phyloP scores from a whole-genome alignment of 2,113 vertebrate genomes.

The Syngnathus typhle region DNA sequence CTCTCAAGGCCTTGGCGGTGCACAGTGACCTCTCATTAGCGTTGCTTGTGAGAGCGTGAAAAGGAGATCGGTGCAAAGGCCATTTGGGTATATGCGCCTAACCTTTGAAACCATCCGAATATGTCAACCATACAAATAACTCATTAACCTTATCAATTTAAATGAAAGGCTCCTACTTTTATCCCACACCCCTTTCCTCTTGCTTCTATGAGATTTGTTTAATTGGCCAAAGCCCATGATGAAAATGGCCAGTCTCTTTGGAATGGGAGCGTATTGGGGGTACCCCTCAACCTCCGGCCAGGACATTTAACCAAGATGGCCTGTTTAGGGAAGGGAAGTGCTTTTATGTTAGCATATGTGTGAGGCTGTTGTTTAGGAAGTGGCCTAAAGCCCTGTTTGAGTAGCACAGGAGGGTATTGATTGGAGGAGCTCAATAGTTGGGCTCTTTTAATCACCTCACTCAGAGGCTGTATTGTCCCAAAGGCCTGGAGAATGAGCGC shows the following conservation, averaged over 20 bases:
- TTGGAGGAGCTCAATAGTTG: slow-evolving; percentile 67
- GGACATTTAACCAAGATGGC: slow-evolving; percentile 37
- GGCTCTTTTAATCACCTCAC: slow-evolving; percentile 70
- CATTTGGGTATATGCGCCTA: slow-evolving; percentile 68
- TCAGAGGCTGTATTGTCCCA: slow-evolving; percentile 67
- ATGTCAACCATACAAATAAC: slow-evolving; percentile 79
- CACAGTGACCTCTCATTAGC: slow-evolving; percentile 71
- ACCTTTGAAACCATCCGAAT: slow-evolving; percentile 72
- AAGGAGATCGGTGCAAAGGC: slow-evolving; percentile 70
- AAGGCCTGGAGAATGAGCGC: slow-evolving; percentile 59
- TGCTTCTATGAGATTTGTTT: slow-evolving; percentile 62
- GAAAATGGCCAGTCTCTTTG: slow-evolving; percentile 60
- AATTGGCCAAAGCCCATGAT: slow-evolving; percentile 63
- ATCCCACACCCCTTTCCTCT: slow-evolving; percentile 27
- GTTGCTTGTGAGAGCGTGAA: slow-evolving; percentile 69
- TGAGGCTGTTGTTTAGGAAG: slow-evolving; percentile 51
- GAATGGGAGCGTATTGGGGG: slow-evolving; percentile 29
- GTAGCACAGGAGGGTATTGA: slow-evolving; percentile 65
- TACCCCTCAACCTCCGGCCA: slow-evolving; percentile 32
- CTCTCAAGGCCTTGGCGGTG: slow-evolving; percentile 45
- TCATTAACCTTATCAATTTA: slow-evolving; percentile 80
- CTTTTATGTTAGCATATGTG: slow-evolving; percentile 15
- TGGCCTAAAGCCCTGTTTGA: slow-evolving; percentile 49
- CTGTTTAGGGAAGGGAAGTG: slow-evolving; percentile 8
- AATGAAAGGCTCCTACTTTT: slow-evolving; percentile 64